Percentiles rank a stretch among this genome's conserved stretches.
Conservation (phyloP, 2,797 vertebrate genomes). For the Masticophis lateralis region DNA sequence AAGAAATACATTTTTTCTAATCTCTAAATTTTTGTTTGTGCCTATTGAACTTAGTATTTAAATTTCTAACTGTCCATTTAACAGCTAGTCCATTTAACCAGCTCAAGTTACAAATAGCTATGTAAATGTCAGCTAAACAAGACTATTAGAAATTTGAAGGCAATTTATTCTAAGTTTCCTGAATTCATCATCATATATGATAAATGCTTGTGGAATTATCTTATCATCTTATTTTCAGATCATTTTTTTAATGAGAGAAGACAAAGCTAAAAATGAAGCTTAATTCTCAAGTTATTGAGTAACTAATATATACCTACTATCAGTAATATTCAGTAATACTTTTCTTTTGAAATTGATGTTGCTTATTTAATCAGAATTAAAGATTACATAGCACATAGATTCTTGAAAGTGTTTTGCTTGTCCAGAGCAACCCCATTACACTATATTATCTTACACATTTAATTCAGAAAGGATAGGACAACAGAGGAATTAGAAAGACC, state of each 20-base stretch:
- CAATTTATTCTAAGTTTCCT: neutral
- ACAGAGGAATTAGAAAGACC: neutral
- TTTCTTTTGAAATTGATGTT: neutral
- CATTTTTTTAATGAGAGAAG: neutral
- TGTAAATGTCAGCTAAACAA: neutral
- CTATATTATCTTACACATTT: slow-evolving; percentile 40
- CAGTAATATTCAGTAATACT: neutral
- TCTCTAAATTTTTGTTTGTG: neutral
- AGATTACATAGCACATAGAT: neutral
- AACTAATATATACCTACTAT: neutral
- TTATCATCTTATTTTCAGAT: neutral
- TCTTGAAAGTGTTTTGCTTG: slow-evolving; percentile 30
- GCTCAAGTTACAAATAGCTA: neutral
- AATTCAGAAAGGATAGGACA: slow-evolving; percentile 34
- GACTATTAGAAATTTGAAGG: neutral
- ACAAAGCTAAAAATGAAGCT: neutral
- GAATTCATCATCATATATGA: neutral
- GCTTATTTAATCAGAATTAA: neutral
- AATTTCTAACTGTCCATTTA: neutral
- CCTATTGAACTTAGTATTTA: neutral
- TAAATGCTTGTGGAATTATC: neutral
- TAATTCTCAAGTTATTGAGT: neutral
- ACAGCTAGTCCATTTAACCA: neutral
- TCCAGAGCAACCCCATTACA: slow-evolving; percentile 36
- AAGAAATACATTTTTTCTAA: neutral